phyloP scores from a whole-genome alignment of 2,797 vertebrate genomes.

The Siniperca scherzeri region DNA sequence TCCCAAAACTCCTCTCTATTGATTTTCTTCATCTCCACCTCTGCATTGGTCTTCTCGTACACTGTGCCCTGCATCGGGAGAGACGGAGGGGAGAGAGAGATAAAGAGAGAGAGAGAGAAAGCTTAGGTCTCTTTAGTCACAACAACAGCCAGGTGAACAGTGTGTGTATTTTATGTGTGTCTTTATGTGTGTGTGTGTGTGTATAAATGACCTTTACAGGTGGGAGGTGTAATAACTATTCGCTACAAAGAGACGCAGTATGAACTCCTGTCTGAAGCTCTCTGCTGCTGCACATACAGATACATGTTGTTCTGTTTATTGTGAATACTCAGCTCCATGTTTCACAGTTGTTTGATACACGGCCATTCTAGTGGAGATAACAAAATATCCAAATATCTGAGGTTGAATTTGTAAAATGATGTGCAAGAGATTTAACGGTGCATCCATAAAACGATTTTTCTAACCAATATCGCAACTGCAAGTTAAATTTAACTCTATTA shows the following conservation, averaged over 20 bases:
- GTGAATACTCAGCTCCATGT: neutral
- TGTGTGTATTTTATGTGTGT: neutral
- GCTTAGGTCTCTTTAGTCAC: neutral
- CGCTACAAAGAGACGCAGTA: too few relatives aligned
- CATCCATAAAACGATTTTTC: neutral
- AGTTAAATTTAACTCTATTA: too few relatives aligned
- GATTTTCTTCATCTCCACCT: slow-evolving; percentile 97
- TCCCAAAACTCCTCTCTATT: slow-evolving; percentile 99
- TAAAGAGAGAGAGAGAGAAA: neutral
- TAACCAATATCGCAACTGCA: too few relatives aligned
- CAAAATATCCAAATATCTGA: neutral
- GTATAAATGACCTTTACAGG: neutral
- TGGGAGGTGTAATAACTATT: too few relatives aligned
- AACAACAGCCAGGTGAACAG: neutral
- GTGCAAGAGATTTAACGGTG: neutral
- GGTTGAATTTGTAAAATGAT: neutral
- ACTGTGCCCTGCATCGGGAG: slow-evolving; percentile 89
- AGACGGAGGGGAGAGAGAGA: neutral
- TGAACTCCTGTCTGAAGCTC: too few relatives aligned
- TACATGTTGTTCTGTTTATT: neutral
- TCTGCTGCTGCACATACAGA: neutral
- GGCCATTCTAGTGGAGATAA: neutral
- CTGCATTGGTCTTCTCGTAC: slow-evolving; percentile 96
- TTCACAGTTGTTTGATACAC: too few relatives aligned
- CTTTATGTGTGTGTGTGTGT: too few relatives aligned